Conservation (phyloP, 2,797 vertebrate species). For the Tenualosa ilisha region DNA sequence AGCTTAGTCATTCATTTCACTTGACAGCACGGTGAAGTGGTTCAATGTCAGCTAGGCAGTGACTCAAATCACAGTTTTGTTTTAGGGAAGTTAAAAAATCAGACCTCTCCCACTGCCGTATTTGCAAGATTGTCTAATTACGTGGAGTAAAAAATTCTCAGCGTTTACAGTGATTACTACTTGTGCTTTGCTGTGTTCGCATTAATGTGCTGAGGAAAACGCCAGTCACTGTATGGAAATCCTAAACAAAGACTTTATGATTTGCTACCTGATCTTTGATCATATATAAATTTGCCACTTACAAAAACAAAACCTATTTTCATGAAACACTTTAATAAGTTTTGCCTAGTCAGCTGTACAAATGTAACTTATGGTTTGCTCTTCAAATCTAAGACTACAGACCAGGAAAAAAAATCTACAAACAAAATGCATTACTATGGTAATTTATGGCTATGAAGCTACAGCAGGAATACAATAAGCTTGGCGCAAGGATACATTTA, state of each 20-base stretch:
- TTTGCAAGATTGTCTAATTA: background rate
- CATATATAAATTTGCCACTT: background rate
- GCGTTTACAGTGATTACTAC: background rate
- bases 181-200: background rate
- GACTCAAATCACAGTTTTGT: background rate
- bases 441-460: background rate
- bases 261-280: background rate
- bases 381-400: background rate
- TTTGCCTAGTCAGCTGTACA: background rate
- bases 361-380: background rate
- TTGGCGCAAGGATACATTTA: background rate
- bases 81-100: background rate
- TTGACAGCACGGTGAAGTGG: background rate
- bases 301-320: no score
- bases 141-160: background rate
- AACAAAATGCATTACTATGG: background rate
- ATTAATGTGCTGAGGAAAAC: background rate
- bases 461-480: background rate
- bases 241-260: background rate
- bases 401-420: background rate
- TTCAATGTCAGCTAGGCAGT: background rate
- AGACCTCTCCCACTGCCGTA: background rate
- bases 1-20: background rate
- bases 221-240: background rate
- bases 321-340: background rate